A percentile compares a stretch with the other conserved stretches of the same genome.
These are phyloP conservation scores for Lophotis ruficrista DNA, from an alignment of 2,113 vertebrate species.

Conservation along the genomic window DNA sequence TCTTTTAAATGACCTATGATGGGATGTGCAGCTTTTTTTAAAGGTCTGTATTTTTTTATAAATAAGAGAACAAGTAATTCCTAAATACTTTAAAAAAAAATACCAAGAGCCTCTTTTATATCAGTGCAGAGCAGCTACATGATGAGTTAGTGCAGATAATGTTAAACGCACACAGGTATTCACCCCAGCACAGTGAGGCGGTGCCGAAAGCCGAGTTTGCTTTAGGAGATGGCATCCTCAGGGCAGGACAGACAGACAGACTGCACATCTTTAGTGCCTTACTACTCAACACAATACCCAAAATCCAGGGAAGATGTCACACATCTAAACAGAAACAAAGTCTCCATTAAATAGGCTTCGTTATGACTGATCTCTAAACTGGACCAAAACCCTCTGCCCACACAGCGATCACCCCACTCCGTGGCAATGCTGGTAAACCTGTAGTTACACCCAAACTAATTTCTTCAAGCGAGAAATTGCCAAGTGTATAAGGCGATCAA, in stretches of 20 bases:
- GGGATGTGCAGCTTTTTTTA: neutral
- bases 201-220: neutral
- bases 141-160: neutral
- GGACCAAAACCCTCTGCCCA: constrained; percentile 3
- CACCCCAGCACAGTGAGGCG: fast-evolving
- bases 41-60: neutral
- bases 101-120: neutral
- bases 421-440: constrained; percentile 20
- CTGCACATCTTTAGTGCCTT: neutral
- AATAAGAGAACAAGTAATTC: neutral
- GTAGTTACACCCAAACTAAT: constrained; percentile 44
- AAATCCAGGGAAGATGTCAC: neutral
- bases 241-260: neutral
- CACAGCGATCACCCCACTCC: neutral
- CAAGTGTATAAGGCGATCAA: neutral
- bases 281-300: neutral
- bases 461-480: neutral
- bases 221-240: neutral
- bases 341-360: neutral
- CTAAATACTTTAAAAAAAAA: neutral
- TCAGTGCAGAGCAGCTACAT: neutral
- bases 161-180: fast-evolving
- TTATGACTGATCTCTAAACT: neutral
- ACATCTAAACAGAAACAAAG: neutral
- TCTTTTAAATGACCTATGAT: neutral